Evolutionary conservation across 2,888 invertebrate genomes (phyloP).

Genomic region (Tipula vernalis): DNA sequence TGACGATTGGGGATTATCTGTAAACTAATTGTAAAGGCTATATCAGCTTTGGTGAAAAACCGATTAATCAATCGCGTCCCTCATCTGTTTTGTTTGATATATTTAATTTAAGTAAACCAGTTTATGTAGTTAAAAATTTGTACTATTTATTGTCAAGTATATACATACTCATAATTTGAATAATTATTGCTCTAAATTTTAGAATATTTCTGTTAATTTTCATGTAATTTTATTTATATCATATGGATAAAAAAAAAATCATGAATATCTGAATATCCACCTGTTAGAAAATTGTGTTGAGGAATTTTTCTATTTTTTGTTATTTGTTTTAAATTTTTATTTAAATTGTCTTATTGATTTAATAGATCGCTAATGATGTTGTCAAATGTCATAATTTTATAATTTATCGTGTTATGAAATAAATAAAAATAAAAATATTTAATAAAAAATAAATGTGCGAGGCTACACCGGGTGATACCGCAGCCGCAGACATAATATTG

Average conservation of each 20-base stretch:
- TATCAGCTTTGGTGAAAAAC: background rate
- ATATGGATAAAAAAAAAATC: background rate
- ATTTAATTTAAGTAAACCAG: too few species aligned
- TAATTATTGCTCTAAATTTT: background rate
- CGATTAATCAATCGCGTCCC: background rate
- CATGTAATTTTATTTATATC: background rate
- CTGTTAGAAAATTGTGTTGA: background rate
- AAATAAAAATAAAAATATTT: background rate
- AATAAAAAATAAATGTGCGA: background rate
- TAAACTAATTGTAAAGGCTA: too few species aligned
- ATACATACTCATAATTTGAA: background rate
- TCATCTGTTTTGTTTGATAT: too few species aligned
- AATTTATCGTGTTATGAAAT: background rate
- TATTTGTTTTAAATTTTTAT: background rate
- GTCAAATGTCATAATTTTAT: background rate
- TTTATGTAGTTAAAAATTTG: background rate
- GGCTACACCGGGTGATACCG: background rate
- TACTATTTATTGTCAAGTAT: background rate
- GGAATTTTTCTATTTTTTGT: background rate
- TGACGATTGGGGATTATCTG: too few species aligned
- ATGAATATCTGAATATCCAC: background rate
- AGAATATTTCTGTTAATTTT: background rate
- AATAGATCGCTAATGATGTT: slow-evolving; percentile 1
- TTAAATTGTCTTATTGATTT: background rate
- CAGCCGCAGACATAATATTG: background rate